Percentiles rank a stretch among this genome's conserved stretches.
phyloP scores from a whole-genome alignment of 2,888 invertebrate genomes.

The Drosophila anomalata region DNA sequence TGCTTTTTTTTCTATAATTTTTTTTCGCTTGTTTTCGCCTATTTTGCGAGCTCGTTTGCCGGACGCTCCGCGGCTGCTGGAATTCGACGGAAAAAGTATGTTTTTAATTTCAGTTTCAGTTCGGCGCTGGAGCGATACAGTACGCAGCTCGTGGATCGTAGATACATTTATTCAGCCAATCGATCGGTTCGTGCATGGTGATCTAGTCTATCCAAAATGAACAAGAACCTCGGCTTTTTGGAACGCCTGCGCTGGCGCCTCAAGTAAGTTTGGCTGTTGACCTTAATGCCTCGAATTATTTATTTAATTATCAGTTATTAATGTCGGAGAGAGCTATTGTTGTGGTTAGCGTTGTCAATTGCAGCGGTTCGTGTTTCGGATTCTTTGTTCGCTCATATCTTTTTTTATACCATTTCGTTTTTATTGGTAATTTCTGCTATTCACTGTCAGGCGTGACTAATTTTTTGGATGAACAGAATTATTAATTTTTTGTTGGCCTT shows the following conservation, averaged over 20 bases:
- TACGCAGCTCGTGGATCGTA: constrained; percentile 52
- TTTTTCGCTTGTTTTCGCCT: constrained; percentile 48
- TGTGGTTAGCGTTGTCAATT: constrained; percentile 35
- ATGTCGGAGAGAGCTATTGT: constrained; percentile 16
- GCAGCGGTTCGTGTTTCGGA: constrained; percentile 23
- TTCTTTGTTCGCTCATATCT: constrained; percentile 21
- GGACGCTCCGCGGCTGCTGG: constrained; percentile 43
- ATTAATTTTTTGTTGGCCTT: constrained; percentile 38
- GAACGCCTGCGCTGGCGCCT: constrained; percentile 78
- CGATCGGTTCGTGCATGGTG: constrained; percentile 19
- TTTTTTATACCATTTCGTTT: constrained; percentile 1
- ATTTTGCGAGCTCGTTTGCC: constrained; percentile 36
- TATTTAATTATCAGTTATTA: constrained; percentile 36
- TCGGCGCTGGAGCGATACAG: constrained; percentile 67
- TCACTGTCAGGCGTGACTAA: constrained; percentile 46
- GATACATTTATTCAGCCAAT: constrained; percentile 8
- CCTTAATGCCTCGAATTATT: constrained; percentile 41
- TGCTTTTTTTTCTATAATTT: constrained; percentile 39
- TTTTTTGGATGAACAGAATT: constrained; percentile 19
- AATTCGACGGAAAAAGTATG: constrained; percentile 59
- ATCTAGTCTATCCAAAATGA: constrained; percentile 60
- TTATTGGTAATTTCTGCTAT: constrained; percentile 2
- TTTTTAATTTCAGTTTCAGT: constrained; percentile 74
- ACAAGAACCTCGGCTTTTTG: constrained; percentile 72
- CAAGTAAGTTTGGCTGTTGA: constrained; percentile 74